Conservation (phyloP, 1,140 invertebrate species). For the Lepidotrigona ventralis region DNA sequence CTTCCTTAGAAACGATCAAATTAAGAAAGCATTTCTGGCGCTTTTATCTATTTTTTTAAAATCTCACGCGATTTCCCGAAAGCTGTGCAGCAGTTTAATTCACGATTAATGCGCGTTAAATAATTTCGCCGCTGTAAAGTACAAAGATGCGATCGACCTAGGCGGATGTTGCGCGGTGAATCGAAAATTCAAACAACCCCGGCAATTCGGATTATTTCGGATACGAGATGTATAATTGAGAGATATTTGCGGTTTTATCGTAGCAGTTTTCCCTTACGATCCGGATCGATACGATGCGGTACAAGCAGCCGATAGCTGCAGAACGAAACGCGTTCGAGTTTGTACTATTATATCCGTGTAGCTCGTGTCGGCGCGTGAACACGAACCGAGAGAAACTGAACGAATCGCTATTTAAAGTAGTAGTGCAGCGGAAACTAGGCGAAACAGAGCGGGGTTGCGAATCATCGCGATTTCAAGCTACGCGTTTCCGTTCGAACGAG, state of each 20-base stretch:
- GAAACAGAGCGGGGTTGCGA: neutral
- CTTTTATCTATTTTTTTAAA: neutral
- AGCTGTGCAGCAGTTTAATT: neutral
- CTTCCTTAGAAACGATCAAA: neutral
- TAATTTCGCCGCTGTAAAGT: neutral
- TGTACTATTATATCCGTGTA: neutral
- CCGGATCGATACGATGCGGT: neutral
- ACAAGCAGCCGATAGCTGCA: neutral
- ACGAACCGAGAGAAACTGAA: neutral
- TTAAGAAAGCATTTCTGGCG: too few species aligned
- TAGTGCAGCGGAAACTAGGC: neutral
- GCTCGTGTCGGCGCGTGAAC: neutral
- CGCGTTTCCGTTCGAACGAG: neutral
- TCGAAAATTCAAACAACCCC: neutral
- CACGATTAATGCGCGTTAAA: neutral
- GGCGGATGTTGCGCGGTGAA: neutral
- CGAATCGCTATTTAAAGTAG: neutral
- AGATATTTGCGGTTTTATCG: neutral
- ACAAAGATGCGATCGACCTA: neutral
- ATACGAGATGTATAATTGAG: neutral
- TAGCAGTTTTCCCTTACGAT: neutral
- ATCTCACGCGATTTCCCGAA: neutral
- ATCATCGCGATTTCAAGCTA: neutral
- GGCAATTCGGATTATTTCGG: neutral
- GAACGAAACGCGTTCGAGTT: neutral